Base-by-base conservation (phyloP, 2,888 invertebrate species). In the Antheraea assamensis region DNA sequence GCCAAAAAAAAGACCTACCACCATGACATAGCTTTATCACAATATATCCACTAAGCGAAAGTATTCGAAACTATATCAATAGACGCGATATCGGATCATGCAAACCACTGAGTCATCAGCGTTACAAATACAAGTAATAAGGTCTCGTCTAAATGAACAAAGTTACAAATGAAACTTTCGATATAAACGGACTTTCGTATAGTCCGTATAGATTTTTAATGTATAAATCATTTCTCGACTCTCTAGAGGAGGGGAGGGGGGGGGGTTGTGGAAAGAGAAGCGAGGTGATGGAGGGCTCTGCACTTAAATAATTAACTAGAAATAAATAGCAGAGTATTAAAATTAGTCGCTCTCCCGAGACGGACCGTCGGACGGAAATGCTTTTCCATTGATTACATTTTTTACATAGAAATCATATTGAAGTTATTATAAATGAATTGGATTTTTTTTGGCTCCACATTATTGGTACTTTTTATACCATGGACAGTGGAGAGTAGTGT, bases 281-380 rank as follows among this genome's bases (percentile, higher is more conserved):
- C 30, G 73, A n/a, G 52, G 55, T 52, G 73, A 72, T 70, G 66
- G 5, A 70, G 64, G 77, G 74, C 76, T 71, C 27, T 74, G 82
- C 85, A 86, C 82, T 86, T 82, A 81, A 83, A 82, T 86, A 85
- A 86, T 86, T 84, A 86, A 83, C 85, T 82, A 82, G 82, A 81
- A 85, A 85, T 85, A 86, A 85, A 86, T 85, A 85, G 71, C 71
- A 71, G 64, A 70, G 70, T 72, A 75, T 72, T 75, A 70, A 71
- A 71, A 75, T 74, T 79, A 81, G 82, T 83, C 78, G 80, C 77
- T 73, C 83, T 75, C 81, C 72, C 71, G 81, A 79, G 82, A 24
- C 24, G 58, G 58, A 80, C 24, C 27, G 30, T 64, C 17, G 27
- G 72, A 72, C 66, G 75, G 58, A 70, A 73, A 76, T 47, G 76